These are phyloP conservation scores for Apus apus DNA, from an alignment of 2,113 vertebrate species.

Conservation along the genomic window DNA sequence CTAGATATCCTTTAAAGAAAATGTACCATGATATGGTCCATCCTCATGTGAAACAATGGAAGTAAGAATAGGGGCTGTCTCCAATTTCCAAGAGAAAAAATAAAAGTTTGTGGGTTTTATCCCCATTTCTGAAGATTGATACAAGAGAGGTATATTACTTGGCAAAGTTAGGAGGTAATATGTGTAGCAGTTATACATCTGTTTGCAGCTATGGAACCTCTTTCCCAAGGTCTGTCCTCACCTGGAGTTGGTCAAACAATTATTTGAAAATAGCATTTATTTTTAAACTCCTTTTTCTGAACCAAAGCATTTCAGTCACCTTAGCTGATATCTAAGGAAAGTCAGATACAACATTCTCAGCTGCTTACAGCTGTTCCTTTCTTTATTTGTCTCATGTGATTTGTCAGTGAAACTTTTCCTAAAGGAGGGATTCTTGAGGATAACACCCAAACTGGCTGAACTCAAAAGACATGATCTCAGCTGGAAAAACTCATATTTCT, in stretches of 20 bases:
- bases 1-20: background rate
- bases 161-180: background rate
- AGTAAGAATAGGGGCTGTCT: background rate
- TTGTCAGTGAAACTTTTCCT: background rate
- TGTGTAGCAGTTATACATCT: background rate
- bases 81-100: background rate
- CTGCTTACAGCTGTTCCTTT: background rate
- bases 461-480: background rate
- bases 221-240: background rate
- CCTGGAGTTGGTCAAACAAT: background rate
- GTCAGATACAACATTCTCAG: background rate
- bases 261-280: background rate
- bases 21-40: background rate
- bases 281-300: background rate
- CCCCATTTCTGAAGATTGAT: background rate
- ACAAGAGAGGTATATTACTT: background rate
- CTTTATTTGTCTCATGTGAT: background rate
- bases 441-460: background rate
- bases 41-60: background rate
- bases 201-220: background rate
- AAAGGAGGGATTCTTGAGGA: background rate
- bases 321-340: background rate
- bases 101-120: background rate
- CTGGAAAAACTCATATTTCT: background rate
- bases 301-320: background rate